Base-by-base conservation (phyloP, 2,797 vertebrate species). In the Sebastes minor region DNA sequence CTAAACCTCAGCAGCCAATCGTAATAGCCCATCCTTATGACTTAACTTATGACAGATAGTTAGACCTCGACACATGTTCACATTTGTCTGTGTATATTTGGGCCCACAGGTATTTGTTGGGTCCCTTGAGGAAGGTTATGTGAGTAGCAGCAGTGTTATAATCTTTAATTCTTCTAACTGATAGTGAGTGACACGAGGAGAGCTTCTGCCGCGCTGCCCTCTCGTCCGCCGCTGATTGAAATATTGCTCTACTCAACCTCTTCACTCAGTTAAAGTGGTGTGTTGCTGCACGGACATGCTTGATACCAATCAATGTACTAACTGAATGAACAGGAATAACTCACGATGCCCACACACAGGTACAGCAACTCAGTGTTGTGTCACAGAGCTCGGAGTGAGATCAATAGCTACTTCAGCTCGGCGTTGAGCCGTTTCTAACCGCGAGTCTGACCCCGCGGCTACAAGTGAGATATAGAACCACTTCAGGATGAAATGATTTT, bases 211-310 rank as follows among this genome's bases (percentile, higher is more conserved):
- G 85, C 33, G 6, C 52, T 73, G 59, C 80, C 71, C 35, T 73
- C 59, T 71, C 32, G 64, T 85, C 83, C 49, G 70, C 72, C 20
- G 80, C 11, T 75, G 79, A 90, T 78, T 92, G 89, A 93, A 90
- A 90, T 89, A 91, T 86, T 73, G 81, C 92, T 83, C 84, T 22
- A 9, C 85, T 86, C 84, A 70, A 67, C 75, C 88, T 67, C 91
- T 87, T 88, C 89, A 80, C 91, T 92, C 80, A 82, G 68, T 89
- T 90, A 53, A 53, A 91, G 89, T 90, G 90, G 35, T 85, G 57
- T 79, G 86, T 86, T 86, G 82, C 88, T 77, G 88, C 69, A 33
- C 23, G 53, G 85, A 87, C 90, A 86, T 88, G 83, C 91, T 90
- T 83, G 77, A 87, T 82, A 71, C 86, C 80, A 4, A 89, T 88